Percentiles rank a stretch among this genome's conserved stretches.
Conservation (phyloP, 2,797 vertebrate species). For the Spondyliosoma cantharus region DNA sequence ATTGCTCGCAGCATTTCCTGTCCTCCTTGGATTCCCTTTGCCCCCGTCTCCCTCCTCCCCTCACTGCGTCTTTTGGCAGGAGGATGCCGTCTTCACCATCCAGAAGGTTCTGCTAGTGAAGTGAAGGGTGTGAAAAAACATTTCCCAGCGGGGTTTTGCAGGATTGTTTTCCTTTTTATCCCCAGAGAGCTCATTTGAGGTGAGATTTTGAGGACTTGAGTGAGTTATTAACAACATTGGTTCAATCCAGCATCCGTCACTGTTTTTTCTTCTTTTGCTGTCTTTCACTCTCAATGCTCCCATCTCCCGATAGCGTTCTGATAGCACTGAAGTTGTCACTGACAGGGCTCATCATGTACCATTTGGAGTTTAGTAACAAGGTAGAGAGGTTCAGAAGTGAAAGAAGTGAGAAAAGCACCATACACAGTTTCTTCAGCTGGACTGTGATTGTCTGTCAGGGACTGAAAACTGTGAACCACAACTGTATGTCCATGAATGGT, state of each 20-base stretch:
- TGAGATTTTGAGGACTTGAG: conserved; percentile 67
- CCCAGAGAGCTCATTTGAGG: conserved; percentile 81
- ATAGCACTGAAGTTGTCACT: conserved; percentile 13
- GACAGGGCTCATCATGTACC: conserved; percentile 31
- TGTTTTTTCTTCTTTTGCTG: conserved; percentile 19
- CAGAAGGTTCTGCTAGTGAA: conserved; percentile 70
- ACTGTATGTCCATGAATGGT: not conserved
- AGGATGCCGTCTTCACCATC: conserved; percentile 48
- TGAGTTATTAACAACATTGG: conserved; percentile 39
- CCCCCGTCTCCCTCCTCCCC: conserved; percentile 17
- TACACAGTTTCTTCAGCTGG: not conserved
- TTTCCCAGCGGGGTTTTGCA: conserved; percentile 38
- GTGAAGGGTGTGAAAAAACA: conserved; percentile 57
- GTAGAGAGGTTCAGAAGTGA: conserved; percentile 22
- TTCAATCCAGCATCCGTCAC: conserved; percentile 49
- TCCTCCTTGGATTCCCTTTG: conserved; percentile 56
- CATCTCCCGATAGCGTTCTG: conserved; percentile 19
- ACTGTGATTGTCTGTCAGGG: conserved; percentile 5
- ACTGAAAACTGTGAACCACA: conserved; percentile 6
- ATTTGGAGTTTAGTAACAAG: conserved; percentile 33
- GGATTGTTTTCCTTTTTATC: conserved; percentile 37
- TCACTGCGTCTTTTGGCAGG: conserved; percentile 24
- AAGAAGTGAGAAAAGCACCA: not conserved
- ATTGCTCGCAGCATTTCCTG: conserved; percentile 73
- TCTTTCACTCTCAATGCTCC: conserved; percentile 30